These are phyloP conservation scores for Xylophagus ater DNA, from an alignment of 2,888 invertebrate species.

Conservation along the genomic window DNA sequence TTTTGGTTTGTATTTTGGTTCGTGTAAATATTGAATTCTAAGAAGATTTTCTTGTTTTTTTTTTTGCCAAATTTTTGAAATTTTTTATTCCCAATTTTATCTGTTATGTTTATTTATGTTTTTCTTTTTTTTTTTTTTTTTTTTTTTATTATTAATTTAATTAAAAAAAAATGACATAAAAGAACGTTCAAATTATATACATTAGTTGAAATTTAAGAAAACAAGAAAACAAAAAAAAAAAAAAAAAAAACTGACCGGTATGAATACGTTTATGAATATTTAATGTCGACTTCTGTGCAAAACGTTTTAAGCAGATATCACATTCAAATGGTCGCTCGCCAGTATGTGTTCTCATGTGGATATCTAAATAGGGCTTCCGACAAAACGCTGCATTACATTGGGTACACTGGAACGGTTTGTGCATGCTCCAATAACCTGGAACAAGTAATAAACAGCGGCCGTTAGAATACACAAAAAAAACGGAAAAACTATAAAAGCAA, in stretches of 20 bases:
- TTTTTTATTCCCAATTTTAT: too few relatives aligned
- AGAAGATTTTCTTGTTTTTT: too few relatives aligned
- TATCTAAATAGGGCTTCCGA: conserved; percentile 68
- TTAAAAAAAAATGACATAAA: background rate
- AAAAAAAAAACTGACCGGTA: conserved; percentile 43
- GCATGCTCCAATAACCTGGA: conserved; percentile 29
- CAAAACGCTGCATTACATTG: conserved; percentile 50
- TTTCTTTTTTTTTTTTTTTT: background rate
- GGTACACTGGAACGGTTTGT: conserved; percentile 46
- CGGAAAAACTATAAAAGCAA: conserved; percentile 1
- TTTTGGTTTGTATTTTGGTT: too few relatives aligned
- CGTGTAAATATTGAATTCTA: too few relatives aligned
- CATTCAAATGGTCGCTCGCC: conserved; percentile 45
- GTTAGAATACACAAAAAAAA: conserved; percentile 18
- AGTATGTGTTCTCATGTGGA: conserved; percentile 71
- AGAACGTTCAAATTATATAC: background rate
- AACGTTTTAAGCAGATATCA: conserved; percentile 57
- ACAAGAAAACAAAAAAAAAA: background rate
- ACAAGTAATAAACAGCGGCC: conserved; percentile 24
- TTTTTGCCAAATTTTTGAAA: too few relatives aligned
- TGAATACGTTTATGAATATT: conserved; percentile 61
- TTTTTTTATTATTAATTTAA: background rate
- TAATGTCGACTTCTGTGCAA: conserved; percentile 62
- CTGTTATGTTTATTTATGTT: background rate
- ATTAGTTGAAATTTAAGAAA: background rate